Percentiles rank a stretch among this genome's conserved stretches.
Conservation (phyloP, 2,888 invertebrate genomes). For the Galeruca laticollis region DNA sequence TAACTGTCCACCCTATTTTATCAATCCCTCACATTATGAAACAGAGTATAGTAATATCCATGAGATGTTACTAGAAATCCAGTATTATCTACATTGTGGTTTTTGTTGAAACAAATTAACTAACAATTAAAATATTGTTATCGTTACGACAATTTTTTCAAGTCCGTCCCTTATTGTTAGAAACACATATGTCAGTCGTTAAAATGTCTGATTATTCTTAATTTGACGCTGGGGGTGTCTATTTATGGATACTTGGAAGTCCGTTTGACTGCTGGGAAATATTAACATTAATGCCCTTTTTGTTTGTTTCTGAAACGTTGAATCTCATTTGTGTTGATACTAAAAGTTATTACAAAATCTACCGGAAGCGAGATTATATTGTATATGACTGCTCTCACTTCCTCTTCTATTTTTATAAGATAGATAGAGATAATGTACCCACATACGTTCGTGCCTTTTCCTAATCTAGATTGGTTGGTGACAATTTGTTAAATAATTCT, state of each 20-base stretch:
- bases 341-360: conserved; percentile 12
- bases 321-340: conserved; percentile 8
- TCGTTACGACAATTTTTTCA: neutral
- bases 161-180: conserved; percentile 10
- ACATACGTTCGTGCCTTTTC: neutral
- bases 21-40: too few relatives aligned
- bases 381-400: neutral
- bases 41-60: too few relatives aligned
- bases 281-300: conserved; percentile 16
- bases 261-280: conserved; percentile 4
- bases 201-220: conserved; percentile 26
- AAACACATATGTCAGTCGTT: conserved; percentile 27
- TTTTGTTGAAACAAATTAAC: too few relatives aligned
- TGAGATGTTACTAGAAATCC: too few relatives aligned
- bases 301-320: conserved; percentile 13
- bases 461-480: neutral
- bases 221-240: conserved; percentile 29
- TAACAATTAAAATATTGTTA: too few relatives aligned
- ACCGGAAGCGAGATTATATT: conserved; percentile 1
- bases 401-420: neutral
- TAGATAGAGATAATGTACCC: neutral
- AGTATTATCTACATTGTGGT: too few relatives aligned
- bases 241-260: conserved; percentile 17
- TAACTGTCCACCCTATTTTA: too few relatives aligned
- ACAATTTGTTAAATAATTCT: neutral